Evolutionary conservation across 2,888 invertebrate species (phyloP).

Genomic region (Meloe dianella): DNA sequence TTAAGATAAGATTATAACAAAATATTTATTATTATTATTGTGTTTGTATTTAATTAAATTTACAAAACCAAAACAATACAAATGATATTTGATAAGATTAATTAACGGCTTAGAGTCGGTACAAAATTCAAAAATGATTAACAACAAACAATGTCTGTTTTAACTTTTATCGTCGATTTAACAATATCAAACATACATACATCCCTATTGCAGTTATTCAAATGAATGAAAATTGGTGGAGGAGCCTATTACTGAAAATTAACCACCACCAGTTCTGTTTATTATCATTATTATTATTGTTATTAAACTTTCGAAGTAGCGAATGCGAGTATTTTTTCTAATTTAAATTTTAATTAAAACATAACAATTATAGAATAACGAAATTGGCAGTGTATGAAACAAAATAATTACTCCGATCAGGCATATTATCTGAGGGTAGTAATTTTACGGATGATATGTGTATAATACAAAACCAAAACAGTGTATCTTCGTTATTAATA

Average conservation of each 20-base stretch:
- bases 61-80: no score
- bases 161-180: no score
- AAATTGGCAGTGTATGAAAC: background rate
- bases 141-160: no score
- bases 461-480: background rate
- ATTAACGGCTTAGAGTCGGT: background rate
- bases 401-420: background rate
- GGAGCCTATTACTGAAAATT: background rate
- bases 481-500: background rate
- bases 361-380: background rate
- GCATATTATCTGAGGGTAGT: background rate
- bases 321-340: background rate
- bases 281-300: no score
- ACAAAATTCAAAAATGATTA: background rate
- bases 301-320: background rate
- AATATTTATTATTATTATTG: background rate
- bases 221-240: background rate
- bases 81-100: background rate
- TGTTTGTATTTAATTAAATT: background rate
- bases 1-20: background rate
- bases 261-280: background rate
- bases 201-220: background rate
- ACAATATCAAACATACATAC: no score
- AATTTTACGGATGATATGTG: background rate
- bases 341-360: background rate